phyloP scores from a whole-genome alignment of 1,140 invertebrate species.

The Drosophila orosa region DNA sequence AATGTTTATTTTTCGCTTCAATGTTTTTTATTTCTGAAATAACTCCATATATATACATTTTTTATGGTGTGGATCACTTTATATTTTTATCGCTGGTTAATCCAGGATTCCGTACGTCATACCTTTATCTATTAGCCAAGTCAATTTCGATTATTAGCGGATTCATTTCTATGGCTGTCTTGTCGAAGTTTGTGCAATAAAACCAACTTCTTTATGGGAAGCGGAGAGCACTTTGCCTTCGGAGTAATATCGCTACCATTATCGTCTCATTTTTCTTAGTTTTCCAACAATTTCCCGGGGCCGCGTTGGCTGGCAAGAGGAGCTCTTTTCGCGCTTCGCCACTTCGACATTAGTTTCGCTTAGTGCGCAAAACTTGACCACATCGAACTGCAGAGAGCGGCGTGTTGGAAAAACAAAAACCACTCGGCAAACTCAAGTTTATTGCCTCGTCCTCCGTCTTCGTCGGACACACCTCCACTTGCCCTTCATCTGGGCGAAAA shows the following conservation, averaged over 20 bases:
- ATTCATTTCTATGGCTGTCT: slow-evolving; percentile 19
- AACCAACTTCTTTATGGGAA: slow-evolving; percentile 56
- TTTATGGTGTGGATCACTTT: not conserved
- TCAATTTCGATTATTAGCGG: slow-evolving; percentile 36
- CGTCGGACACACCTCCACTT: slow-evolving; percentile 13
- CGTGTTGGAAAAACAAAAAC: slow-evolving; percentile 46
- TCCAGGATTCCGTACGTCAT: not conserved
- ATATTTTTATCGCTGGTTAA: not conserved
- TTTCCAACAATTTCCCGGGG: slow-evolving; percentile 44
- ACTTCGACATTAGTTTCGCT: slow-evolving; percentile 76
- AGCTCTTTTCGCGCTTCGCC: slow-evolving; percentile 73
- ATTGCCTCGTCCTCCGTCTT: slow-evolving; percentile 53
- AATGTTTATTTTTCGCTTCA: no score
- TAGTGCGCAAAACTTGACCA: slow-evolving; percentile 73
- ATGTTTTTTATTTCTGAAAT: no score
- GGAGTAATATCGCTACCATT: slow-evolving; percentile 68
- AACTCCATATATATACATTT: not conserved
- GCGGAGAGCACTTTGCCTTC: slow-evolving; percentile 43
- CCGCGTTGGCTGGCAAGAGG: not conserved
- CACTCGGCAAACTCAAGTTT: slow-evolving; percentile 72
- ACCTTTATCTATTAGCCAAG: slow-evolving; percentile 36
- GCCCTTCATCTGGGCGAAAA: slow-evolving; percentile 10
- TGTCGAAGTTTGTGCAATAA: slow-evolving; percentile 48
- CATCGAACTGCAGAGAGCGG: slow-evolving; percentile 33
- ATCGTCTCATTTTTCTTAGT: slow-evolving; percentile 78